Conservation (phyloP, 2,888 invertebrate genomes). For the Amphipyra berbera region DNA sequence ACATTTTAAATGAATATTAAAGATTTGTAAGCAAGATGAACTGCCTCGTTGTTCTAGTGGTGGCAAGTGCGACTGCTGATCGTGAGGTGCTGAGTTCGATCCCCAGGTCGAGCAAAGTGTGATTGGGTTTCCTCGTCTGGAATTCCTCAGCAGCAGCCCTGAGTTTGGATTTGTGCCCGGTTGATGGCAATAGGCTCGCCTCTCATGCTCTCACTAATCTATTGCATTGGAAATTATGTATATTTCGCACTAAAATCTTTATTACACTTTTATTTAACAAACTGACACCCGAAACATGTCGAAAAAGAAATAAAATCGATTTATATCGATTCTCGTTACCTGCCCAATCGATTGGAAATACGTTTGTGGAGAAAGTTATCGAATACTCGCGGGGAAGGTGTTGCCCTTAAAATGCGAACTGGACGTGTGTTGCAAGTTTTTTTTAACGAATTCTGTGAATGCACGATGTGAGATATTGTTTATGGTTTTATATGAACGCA, state of each 20-base stretch:
- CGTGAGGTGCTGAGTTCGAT: too few species aligned
- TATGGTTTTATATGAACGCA: slow-evolving; percentile 9
- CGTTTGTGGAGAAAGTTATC: slow-evolving; percentile 73
- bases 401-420: slow-evolving; percentile 53
- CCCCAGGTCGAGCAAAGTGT: too few species aligned
- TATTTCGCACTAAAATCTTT: slow-evolving; percentile 22
- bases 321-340: slow-evolving; percentile 45
- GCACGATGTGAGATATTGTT: slow-evolving; percentile 18
- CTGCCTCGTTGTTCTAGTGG: too few species aligned
- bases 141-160: too few species aligned
- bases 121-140: too few species aligned
- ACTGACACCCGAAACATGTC: slow-evolving; percentile 27
- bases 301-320: slow-evolving; percentile 44
- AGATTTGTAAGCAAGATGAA: too few species aligned
- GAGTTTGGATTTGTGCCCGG: too few species aligned
- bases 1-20: too few species aligned
- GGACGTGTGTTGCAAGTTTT: slow-evolving; percentile 56
- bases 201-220: slow-evolving; percentile 8
- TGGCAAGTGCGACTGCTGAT: too few species aligned
- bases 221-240: slow-evolving; percentile 8
- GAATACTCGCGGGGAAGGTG: slow-evolving; percentile 56
- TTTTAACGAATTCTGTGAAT: slow-evolving; percentile 48
- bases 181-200: too few species aligned
- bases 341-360: slow-evolving; percentile 66
- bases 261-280: slow-evolving; percentile 19